These are phyloP conservation scores for Apolygus lucorum DNA, from an alignment of 1,140 invertebrate species.

Conservation along the genomic window DNA sequence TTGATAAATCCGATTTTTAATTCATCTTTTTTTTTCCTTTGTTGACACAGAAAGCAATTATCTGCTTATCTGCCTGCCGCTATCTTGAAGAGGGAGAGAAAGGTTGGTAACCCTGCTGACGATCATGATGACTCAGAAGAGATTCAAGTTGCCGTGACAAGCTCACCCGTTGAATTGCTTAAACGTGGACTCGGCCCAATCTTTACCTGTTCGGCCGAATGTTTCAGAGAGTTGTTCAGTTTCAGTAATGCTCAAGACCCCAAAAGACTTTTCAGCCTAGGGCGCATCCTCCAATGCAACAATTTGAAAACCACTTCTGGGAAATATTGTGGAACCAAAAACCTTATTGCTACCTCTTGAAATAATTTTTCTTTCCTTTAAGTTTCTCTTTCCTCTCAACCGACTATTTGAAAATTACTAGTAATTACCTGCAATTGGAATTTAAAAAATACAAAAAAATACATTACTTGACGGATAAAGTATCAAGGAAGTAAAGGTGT, in stretches of 20 bases:
- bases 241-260: neutral
- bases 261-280: neutral
- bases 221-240: neutral
- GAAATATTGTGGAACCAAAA: neutral
- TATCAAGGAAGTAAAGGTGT: neutral
- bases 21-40: constrained; percentile 30
- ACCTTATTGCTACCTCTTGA: neutral
- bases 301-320: neutral
- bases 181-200: neutral
- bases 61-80: constrained; percentile 61
- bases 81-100: constrained; percentile 59
- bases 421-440: no score
- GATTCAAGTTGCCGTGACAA: neutral
- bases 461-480: no score
- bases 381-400: neutral
- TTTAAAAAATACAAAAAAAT: no score
- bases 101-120: constrained; percentile 36
- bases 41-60: constrained; percentile 53
- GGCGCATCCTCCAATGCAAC: neutral
- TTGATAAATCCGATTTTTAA: no score
- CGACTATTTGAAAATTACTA: neutral
- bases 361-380: neutral
- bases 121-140: neutral
- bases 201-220: neutral
- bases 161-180: neutral